These are phyloP conservation scores for Notiomystis cincta DNA, from an alignment of 2,113 vertebrate genomes.

Conservation along the genomic window DNA sequence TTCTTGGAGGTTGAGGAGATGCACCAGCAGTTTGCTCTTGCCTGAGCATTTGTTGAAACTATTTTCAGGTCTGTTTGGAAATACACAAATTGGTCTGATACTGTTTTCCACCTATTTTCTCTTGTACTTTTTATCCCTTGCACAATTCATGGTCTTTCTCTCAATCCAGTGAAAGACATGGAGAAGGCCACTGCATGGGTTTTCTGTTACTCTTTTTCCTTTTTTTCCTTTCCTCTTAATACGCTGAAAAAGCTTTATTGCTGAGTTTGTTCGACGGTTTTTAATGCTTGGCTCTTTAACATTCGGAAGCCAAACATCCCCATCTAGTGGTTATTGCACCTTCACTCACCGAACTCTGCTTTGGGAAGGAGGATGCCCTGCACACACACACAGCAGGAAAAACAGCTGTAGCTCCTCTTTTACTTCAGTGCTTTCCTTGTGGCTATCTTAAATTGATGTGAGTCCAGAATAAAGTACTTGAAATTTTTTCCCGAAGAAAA, in stretches of 20 bases:
- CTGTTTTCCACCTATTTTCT: not conserved
- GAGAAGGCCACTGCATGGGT: not conserved
- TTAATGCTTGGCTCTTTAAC: not conserved
- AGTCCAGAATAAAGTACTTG: not conserved
- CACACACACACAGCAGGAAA: rapidly evolving
- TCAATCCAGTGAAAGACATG: not conserved
- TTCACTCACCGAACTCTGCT: not conserved
- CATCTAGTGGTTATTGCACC: conserved; percentile 62
- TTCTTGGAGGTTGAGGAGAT: not conserved
- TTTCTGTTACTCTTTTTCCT: too few relatives aligned
- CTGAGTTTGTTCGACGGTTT: not conserved
- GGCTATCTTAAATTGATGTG: not conserved
- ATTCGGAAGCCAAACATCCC: conserved; percentile 35
- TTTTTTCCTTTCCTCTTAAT: not conserved
- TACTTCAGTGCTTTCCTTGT: not conserved
- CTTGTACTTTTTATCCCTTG: not conserved
- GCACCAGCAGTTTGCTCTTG: not conserved
- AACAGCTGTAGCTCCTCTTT: not conserved
- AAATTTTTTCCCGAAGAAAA: rapidly evolving
- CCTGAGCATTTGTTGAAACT: not conserved
- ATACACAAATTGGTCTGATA: rapidly evolving
- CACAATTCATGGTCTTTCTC: not conserved
- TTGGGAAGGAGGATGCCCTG: not conserved
- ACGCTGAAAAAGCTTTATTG: not conserved
- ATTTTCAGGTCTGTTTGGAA: not conserved